These are phyloP conservation scores for Austrolebias charrua DNA, from an alignment of 2,797 vertebrate species.

Conservation along the genomic window DNA sequence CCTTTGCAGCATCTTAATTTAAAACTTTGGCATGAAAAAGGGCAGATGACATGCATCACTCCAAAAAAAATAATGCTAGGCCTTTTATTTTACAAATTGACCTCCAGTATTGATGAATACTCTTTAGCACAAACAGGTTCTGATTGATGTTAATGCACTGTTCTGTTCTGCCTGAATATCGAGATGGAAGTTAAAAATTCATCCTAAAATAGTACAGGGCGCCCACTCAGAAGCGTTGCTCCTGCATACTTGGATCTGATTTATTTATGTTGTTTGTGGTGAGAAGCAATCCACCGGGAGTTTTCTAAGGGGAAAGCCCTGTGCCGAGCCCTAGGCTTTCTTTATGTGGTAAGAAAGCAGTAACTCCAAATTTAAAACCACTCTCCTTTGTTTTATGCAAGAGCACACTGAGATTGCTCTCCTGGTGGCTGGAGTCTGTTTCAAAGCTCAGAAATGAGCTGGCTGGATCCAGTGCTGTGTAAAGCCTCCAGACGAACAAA, in stretches of 20 bases:
- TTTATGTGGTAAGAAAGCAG: constrained; percentile 46
- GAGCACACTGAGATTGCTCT: constrained; percentile 25
- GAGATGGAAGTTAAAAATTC: constrained; percentile 35
- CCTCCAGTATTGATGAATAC: too few species aligned
- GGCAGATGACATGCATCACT: too few species aligned
- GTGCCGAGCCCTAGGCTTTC: constrained; percentile 50
- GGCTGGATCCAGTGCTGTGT: constrained; percentile 28
- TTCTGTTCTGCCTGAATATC: not conserved
- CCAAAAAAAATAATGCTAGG: too few species aligned
- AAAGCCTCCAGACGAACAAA: constrained; percentile 26
- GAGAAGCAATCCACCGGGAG: constrained; percentile 49
- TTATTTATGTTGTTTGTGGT: constrained; percentile 71
- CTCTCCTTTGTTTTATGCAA: constrained; percentile 21
- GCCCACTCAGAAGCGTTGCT: constrained; percentile 55
- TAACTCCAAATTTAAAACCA: constrained; percentile 56
- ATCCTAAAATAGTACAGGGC: constrained; percentile 57
- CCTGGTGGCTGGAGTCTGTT: constrained; percentile 30
- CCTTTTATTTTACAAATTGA: too few species aligned
- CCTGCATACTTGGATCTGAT: constrained; percentile 57
- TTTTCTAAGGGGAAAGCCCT: constrained; percentile 55
- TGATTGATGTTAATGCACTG: not conserved
- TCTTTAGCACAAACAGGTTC: too few species aligned
- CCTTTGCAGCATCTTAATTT: too few species aligned
- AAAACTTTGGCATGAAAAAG: too few species aligned
- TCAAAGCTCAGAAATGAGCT: constrained; percentile 27